Base-by-base conservation (phyloP, 2,797 vertebrate species). In the Perodicticus potto region DNA sequence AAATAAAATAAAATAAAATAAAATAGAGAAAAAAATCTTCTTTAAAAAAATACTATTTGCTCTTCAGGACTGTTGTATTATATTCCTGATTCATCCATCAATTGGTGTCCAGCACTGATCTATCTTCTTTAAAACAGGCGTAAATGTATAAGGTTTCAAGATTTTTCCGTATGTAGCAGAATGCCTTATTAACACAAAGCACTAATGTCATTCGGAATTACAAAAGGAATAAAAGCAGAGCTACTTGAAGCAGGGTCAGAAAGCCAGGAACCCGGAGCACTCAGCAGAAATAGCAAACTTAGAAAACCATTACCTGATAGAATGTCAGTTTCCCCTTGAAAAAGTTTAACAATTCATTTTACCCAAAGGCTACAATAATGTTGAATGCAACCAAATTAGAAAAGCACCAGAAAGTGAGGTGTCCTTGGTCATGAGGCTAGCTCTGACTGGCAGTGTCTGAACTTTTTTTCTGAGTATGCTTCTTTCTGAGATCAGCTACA, bases 291-390 rank as follows among this genome's bases (percentile, higher is more conserved):
- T n/a, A 70, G 23, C 63, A 45, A 78, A 81, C 73, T 89, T 82
- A 69, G 65, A 91, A 84, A 92, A 67, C 5, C 2, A 32, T 49
- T 81, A 40, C 32, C 65, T 87, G 53, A 72, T 19, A 89, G 78
- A 86, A 70, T 83, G 34, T 57, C 91, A 72, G 76, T 32, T 45
- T 93, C 91, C 27, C 57, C 32, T 76, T 77, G 57, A 95, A 61
- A 94, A 92, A 59, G 23, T 84, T 96, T 59, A 87, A 22, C 53
- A 89, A 80, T 81, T 81, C 6, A 84, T 97, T 97, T 95, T 93
- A 69, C 43, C 49, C 10, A 69, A 89, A 92, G 29, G 49, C n/a
- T 32, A 91, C 49, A 84, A 27, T 55, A 95, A 67, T 78, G 37
- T 69, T 82, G 61, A 61, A 17, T 89, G 6, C 43, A 83, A 90